Evolutionary conservation across 1,140 invertebrate genomes (phyloP).

Genomic region (Drosophila carrolli): DNA sequence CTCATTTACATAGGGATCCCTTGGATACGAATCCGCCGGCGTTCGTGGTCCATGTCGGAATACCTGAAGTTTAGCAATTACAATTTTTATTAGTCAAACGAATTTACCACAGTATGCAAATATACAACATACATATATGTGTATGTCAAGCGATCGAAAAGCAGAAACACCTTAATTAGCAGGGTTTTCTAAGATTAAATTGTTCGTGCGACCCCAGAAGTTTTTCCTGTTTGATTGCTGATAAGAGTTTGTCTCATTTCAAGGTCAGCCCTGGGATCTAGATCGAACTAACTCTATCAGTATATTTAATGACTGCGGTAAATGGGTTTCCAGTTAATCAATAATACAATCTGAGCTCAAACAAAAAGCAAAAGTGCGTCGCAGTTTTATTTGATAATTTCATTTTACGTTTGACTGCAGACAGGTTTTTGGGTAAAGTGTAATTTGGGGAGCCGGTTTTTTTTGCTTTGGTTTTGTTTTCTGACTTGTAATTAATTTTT

Average conservation of each 20-base stretch:
- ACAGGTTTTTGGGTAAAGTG: conserved; percentile 55
- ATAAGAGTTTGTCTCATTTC: conserved; percentile 17
- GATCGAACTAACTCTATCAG: conserved; percentile 16
- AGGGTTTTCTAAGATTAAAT: neutral
- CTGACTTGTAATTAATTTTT: conserved; percentile 34
- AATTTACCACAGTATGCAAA: conserved; percentile 14
- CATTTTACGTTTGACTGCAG: conserved; percentile 24
- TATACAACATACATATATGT: neutral
- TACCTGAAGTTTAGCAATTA: conserved; percentile 85
- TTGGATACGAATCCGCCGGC: conserved; percentile 91
- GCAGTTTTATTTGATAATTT: conserved; percentile 49
- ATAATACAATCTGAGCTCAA: conserved; percentile 5
- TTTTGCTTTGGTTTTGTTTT: conserved; percentile 29
- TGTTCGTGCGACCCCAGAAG: conserved; percentile 28
- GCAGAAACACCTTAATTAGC: conserved; percentile 30
- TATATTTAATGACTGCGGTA: conserved; percentile 17
- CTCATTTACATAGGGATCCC: conserved; percentile 89
- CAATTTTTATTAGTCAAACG: conserved; percentile 44
- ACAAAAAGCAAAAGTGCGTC: conserved; percentile 62
- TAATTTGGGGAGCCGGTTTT: conserved; percentile 61
- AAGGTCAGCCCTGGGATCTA: conserved; percentile 50
- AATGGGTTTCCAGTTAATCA: conserved; percentile 37
- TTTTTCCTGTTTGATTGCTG: conserved; percentile 27
- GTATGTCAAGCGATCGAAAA: conserved; percentile 2
- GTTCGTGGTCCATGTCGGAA: conserved; percentile 92